Evolutionary conservation across 2,888 invertebrate genomes (phyloP).

Genomic region (Stenurella melanura): DNA sequence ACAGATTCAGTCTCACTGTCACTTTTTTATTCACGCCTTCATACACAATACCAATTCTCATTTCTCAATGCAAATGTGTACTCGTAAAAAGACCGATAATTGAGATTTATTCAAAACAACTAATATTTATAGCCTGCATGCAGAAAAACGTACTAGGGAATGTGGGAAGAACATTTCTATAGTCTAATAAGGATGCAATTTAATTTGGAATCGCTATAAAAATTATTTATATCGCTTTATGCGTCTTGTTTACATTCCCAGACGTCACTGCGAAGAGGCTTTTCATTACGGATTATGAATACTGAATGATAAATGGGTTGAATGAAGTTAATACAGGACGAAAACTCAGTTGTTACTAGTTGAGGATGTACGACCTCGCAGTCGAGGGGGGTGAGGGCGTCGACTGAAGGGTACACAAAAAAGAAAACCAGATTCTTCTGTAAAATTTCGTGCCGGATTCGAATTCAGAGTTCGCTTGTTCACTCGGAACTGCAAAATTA

Average conservation of each 20-base stretch:
- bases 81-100: conserved; percentile 56
- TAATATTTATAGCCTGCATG: conserved; percentile 35
- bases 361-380: too few relatives aligned
- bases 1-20: conserved; percentile 54
- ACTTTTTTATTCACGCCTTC: conserved; percentile 48
- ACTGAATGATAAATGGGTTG: not conserved
- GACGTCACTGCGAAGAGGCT: not conserved
- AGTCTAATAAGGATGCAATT: conserved; percentile 12
- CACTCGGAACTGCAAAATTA: too few relatives aligned
- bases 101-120: conserved; percentile 55
- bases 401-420: too few relatives aligned
- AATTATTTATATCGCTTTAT: conserved; percentile 22
- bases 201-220: conserved; percentile 21
- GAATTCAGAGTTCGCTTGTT: too few relatives aligned
- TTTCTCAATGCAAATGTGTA: conserved; percentile 55
- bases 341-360: too few relatives aligned
- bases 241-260: conserved; percentile 2
- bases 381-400: too few relatives aligned
- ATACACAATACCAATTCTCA: conserved; percentile 51
- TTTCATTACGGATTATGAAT: not conserved
- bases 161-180: conserved; percentile 32
- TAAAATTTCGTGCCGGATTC: too few relatives aligned
- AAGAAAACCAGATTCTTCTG: too few relatives aligned
- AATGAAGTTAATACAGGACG: not conserved
- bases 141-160: conserved; percentile 14